Percentiles rank a stretch among this genome's conserved stretches.
Evolutionary conservation across 2,113 vertebrate genomes (phyloP).

Genomic region (Hemiprocne comata): DNA sequence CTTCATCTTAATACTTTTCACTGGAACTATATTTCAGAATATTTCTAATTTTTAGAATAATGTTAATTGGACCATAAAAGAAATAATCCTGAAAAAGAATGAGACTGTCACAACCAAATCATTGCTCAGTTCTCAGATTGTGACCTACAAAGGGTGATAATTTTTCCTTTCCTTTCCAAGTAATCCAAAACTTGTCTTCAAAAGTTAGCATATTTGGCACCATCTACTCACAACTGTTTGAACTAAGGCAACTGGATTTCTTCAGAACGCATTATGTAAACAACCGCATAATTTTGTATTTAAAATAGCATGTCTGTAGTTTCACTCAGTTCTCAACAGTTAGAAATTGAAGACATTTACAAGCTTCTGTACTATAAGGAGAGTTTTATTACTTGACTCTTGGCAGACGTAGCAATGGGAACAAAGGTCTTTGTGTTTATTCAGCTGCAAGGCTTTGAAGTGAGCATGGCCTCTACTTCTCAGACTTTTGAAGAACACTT

Average conservation of each 20-base stretch:
- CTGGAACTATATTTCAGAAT: background rate
- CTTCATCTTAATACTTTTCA: background rate
- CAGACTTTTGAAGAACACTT: conserved; percentile 9
- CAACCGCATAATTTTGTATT: background rate
- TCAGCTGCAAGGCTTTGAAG: conserved; percentile 58
- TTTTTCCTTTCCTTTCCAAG: background rate
- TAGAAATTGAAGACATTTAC: conserved; percentile 7
- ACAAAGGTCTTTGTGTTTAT: conserved; percentile 34
- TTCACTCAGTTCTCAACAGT: background rate
- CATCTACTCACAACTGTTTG: background rate
- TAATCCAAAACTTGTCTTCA: background rate
- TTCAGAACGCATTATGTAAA: conserved; percentile 11
- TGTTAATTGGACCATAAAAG: background rate
- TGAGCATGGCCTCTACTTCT: background rate
- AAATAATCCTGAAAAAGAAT: background rate
- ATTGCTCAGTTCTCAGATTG: background rate
- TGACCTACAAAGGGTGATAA: background rate
- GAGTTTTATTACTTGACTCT: background rate
- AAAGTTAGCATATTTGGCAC: background rate
- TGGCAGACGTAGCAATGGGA: conserved; percentile 14
- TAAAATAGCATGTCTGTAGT: background rate
- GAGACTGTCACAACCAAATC: background rate
- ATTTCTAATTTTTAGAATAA: background rate
- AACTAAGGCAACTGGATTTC: background rate
- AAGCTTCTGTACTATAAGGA: background rate